Evolutionary conservation across 2,797 vertebrate species (phyloP), one percentile per base, ranked within the genome.

Genomic region (Halcyon smyrnensis): DNA sequence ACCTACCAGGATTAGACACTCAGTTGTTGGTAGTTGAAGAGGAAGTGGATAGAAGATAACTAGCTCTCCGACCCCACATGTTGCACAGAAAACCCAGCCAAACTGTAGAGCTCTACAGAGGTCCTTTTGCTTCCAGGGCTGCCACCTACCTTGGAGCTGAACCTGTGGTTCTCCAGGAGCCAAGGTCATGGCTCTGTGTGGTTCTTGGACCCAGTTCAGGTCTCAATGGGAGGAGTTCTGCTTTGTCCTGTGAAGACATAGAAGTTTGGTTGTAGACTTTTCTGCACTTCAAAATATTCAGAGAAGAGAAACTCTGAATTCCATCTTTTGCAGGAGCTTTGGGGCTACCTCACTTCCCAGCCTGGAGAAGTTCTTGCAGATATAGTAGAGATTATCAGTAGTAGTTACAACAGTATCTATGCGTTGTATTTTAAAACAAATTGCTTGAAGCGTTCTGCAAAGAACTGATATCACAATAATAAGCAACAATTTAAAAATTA

Each of bases 401-500:
- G 57, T 27, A 84, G 60, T 87, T 91, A 74, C 24, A 89, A 54
- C 30, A 74, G 64, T 79, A 77, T 86, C 68, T 90, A 27, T 56
- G 28, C 30, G 16, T 74, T 76, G 25, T 78, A 39, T 80, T 91
- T 93, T 93, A 70, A 91, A 95, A n/a, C 20, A 68, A 73, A 71
- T 79, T 90, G 74, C 96, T 91, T 54, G 74, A 82, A 91, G 94
- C 45, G 0, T 73, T 92, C 63, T 74, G 48, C 53, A 76, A 82
- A 93, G 69, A 90, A 67, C 43, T 1, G 6, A 84, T 88, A 87
- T 74, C 69, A 88, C 48, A 46, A 84, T 91, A 96, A 90, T 73
- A 95, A 84, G 59, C 68, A 94, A 87, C 95, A 89, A 94, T 93
- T 94, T 95, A 93, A 39, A 93, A 95, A 87, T 84, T 2, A 95